These are phyloP conservation scores for Tapirus terrestris DNA, from an alignment of 2,113 vertebrate genomes.

Conservation along the genomic window DNA sequence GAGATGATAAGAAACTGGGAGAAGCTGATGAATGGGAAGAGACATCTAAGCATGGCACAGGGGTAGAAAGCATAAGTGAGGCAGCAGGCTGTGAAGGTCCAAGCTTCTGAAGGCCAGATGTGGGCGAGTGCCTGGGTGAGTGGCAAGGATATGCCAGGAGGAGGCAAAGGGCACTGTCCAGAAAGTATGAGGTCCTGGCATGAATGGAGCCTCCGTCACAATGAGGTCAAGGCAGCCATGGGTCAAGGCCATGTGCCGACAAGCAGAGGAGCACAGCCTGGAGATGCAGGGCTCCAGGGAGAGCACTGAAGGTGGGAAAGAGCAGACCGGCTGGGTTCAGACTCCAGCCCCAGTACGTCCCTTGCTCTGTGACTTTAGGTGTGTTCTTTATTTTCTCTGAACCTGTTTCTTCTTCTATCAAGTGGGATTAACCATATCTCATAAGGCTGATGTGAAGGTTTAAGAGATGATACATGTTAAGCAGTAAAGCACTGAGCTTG, in stretches of 20 bases:
- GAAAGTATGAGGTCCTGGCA: background rate
- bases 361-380: background rate
- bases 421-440: background rate
- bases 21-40: background rate
- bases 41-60: background rate
- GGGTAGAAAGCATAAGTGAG: background rate
- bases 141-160: background rate
- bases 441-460: background rate
- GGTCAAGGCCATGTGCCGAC: background rate
- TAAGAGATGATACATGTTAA: background rate
- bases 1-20: background rate
- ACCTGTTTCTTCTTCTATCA: background rate
- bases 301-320: background rate
- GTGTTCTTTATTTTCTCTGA: background rate
- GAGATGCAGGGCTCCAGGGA: background rate
- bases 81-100: background rate
- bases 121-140: background rate
- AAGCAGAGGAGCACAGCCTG: background rate
- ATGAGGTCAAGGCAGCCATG: background rate
- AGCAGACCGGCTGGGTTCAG: background rate
- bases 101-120: background rate
- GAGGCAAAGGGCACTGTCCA: background rate
- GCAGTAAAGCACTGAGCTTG: background rate
- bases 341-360: background rate
- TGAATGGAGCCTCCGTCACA: background rate